These are phyloP conservation scores for Styela plicata DNA, from an alignment of 23 tunicate species.

Conservation along the genomic window DNA sequence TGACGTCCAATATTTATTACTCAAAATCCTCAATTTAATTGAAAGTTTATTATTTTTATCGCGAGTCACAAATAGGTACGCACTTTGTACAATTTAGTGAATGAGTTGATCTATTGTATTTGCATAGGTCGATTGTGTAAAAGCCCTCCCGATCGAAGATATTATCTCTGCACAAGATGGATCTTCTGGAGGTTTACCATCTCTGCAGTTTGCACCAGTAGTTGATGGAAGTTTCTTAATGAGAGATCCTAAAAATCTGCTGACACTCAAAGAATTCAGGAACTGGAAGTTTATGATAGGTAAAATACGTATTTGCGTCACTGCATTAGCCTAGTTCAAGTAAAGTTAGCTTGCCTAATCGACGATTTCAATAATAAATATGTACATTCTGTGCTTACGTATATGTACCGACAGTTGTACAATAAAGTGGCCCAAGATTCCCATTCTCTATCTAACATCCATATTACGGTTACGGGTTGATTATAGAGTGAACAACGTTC, in stretches of 20 bases:
- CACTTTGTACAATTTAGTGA: too few relatives aligned
- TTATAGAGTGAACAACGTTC: too few relatives aligned
- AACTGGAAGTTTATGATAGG: conserved; percentile 42
- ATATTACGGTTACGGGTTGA: too few relatives aligned
- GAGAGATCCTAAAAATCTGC: conserved; percentile 25
- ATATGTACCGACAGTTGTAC: too few relatives aligned
- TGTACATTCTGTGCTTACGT: too few relatives aligned
- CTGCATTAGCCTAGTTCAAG: neutral
- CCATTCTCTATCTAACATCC: too few relatives aligned
- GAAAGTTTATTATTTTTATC: too few relatives aligned
- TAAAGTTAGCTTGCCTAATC: neutral
- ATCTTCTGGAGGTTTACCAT: neutral
- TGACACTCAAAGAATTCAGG: neutral
- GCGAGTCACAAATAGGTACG: too few relatives aligned
- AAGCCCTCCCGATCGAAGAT: neutral
- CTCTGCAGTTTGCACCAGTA: conserved; percentile 46
- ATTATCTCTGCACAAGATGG: conserved; percentile 34
- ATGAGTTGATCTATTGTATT: too few relatives aligned
- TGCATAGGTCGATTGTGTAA: conserved; percentile 35
- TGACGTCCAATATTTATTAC: too few relatives aligned
- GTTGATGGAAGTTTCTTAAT: conserved; percentile 39
- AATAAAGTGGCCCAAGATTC: too few relatives aligned
- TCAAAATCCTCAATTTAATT: too few relatives aligned
- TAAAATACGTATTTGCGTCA: neutral
- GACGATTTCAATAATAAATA: neutral